phyloP scores from a whole-genome alignment of 2,797 vertebrate species.

The Poliocrania exsul region DNA sequence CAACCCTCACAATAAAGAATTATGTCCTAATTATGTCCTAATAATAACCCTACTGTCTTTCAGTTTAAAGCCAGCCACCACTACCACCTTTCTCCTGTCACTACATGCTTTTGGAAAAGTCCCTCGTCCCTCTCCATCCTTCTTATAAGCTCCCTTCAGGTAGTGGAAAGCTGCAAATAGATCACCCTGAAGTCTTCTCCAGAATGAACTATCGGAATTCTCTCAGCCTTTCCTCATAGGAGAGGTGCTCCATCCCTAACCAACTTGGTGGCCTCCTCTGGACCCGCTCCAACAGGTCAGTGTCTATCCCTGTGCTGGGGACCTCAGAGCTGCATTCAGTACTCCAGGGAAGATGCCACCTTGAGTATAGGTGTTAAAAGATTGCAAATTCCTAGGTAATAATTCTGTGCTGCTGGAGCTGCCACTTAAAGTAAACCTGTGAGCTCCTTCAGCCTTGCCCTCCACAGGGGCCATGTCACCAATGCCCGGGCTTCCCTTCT shows the following conservation, averaged over 20 bases:
- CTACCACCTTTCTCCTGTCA: no score
- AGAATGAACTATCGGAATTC: not conserved
- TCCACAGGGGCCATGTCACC: accelerated
- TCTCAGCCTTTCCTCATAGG: not conserved
- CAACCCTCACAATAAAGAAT: not conserved
- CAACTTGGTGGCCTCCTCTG: no score
- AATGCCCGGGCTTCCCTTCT: accelerated
- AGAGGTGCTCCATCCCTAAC: not conserved
- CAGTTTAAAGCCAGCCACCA: not conserved
- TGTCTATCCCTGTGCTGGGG: not conserved
- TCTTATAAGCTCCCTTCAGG: not conserved
- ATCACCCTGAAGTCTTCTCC: not conserved
- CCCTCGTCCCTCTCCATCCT: not conserved
- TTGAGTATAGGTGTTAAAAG: not conserved
- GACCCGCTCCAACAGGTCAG: not conserved
- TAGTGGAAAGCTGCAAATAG: not conserved
- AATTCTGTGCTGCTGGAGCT: not conserved
- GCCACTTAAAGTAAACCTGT: not conserved
- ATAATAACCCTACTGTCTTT: not conserved
- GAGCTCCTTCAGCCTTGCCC: not conserved
- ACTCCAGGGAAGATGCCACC: not conserved
- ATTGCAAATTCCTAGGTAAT: not conserved
- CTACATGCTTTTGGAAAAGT: not conserved
- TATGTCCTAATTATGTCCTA: not conserved
- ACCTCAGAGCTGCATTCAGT: not conserved